Percentiles rank a stretch among this genome's conserved stretches.
Conservation (phyloP, 2,797 vertebrate genomes). For the Pangasius macronema region DNA sequence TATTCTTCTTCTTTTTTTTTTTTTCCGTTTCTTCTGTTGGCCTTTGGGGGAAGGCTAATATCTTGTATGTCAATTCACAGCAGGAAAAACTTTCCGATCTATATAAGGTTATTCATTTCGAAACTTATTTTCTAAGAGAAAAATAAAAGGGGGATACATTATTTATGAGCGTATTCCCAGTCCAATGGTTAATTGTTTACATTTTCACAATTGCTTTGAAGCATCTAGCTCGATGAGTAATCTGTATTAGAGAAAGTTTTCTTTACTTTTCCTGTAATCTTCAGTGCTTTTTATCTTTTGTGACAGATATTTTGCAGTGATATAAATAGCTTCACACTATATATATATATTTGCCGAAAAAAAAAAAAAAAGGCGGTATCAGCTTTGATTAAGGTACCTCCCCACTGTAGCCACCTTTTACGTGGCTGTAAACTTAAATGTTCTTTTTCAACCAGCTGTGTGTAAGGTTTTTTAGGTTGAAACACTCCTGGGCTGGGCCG, state of each 20-base stretch:
- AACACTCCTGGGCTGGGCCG: slow-evolving; percentile 70
- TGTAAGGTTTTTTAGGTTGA: slow-evolving; percentile 67
- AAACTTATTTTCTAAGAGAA: slow-evolving; percentile 81
- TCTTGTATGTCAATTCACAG: slow-evolving; percentile 84
- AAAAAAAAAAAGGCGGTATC: slow-evolving; percentile 12
- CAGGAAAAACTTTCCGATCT: slow-evolving; percentile 81
- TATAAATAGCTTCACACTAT: slow-evolving; percentile 29
- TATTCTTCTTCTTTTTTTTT: slow-evolving; percentile 76
- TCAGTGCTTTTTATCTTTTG: slow-evolving; percentile 60
- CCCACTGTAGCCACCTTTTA: slow-evolving; percentile 26
- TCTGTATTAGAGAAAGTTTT: slow-evolving; percentile 74
- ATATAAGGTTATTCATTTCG: slow-evolving; percentile 79
- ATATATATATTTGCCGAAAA: neutral
- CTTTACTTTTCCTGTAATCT: slow-evolving; percentile 75
- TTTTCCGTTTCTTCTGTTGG: slow-evolving; percentile 72
- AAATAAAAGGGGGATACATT: slow-evolving; percentile 75
- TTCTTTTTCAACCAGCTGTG: slow-evolving; percentile 31
- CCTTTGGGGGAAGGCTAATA: slow-evolving; percentile 83
- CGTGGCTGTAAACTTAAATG: slow-evolving; percentile 31
- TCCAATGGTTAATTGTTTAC: slow-evolving; percentile 83
- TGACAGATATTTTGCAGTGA: slow-evolving; percentile 28
- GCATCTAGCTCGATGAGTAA: slow-evolving; percentile 78
- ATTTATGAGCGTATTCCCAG: slow-evolving; percentile 86
- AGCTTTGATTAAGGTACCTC: slow-evolving; percentile 38
- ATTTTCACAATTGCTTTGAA: slow-evolving; percentile 85